phyloP scores from a whole-genome alignment of 1,140 invertebrate genomes.

The Bombus turneri region DNA sequence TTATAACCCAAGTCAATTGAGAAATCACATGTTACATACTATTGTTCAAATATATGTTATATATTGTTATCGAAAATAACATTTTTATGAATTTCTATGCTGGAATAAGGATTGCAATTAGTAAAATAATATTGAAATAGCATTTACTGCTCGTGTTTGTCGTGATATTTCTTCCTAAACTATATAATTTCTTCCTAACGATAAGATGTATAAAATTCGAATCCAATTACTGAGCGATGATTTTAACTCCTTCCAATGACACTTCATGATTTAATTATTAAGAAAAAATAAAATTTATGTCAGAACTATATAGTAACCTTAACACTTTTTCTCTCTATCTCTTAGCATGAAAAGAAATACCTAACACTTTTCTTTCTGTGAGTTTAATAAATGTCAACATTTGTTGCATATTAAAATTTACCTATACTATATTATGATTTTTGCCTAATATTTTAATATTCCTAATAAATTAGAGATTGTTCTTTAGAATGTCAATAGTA shows the following conservation, averaged over 20 bases:
- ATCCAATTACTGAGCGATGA: slow-evolving; percentile 20
- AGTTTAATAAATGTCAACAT: slow-evolving; percentile 27
- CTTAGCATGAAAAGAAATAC: neutral
- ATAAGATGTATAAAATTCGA: slow-evolving; percentile 42
- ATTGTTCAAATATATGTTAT: neutral
- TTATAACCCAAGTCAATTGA: slow-evolving; percentile 17
- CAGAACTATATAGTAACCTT: slow-evolving; percentile 10
- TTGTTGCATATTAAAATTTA: slow-evolving; percentile 42
- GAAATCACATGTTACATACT: neutral
- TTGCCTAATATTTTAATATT: slow-evolving; percentile 51
- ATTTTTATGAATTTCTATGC: slow-evolving; percentile 6
- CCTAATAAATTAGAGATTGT: slow-evolving; percentile 40
- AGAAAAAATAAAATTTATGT: neutral
- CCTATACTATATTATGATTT: slow-evolving; percentile 46
- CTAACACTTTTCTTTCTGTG: slow-evolving; percentile 26
- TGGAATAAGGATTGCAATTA: neutral
- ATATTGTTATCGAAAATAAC: neutral
- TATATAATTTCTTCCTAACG: slow-evolving; percentile 9
- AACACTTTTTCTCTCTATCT: slow-evolving; percentile 4
- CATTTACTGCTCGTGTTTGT: slow-evolving; percentile 55
- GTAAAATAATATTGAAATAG: neutral
- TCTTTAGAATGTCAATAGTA: slow-evolving; percentile 36
- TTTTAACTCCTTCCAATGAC: slow-evolving; percentile 36
- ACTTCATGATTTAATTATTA: slow-evolving; percentile 23
- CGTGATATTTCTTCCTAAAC: slow-evolving; percentile 57